Base-by-base conservation (phyloP, 2,888 invertebrate species). In the Malthinus seriepunctatus region DNA sequence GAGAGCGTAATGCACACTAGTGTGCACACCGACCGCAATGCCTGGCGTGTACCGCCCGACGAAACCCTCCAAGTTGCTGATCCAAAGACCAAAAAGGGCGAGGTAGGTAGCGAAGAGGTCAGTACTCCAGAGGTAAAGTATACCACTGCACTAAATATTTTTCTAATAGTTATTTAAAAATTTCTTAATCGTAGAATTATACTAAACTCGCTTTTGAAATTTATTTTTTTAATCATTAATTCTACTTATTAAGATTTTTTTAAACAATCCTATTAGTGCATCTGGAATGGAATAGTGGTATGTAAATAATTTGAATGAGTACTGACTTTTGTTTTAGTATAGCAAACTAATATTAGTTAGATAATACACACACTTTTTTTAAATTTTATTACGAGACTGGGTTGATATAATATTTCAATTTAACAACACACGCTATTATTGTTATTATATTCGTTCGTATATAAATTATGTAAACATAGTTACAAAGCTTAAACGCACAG, bases 41-140 rank as follows among this genome's bases (percentile, higher is more conserved):
- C 91, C 80, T 93, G 93, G 93, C 89, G 92, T 81, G 86, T 93
- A 81, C 92, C 92, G 81, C 92, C 92, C 77, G 93, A 93, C 84
- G 93, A 93, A 84, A 93, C 93, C 71, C 86, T 93, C 71, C 93
- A 93, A 83, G 93, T 93, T 79, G 91, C 88, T 82, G 92, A 91
- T 84, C 89, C 91, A 77, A 89, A 92, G 82, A 85, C 88, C 80
- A 93, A 93, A 81, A 84, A 84, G 78, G 83, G 82, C 72, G 84
- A 86, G 84, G 85, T 85, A 81, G 79, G 79, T 78, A 76, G 74
- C 68, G 87, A 88, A 77, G 86, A 86, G 81, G 86, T 85, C 73
- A 80, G 78, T 78, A 78, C 75, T 72, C 70, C 46, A 51, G 34
- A 52, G 54, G 55, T 56, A 38, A 48, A 37, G 46, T 58, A 62